phyloP scores from a whole-genome alignment of 1,140 invertebrate genomes.

The Prorops nasuta region DNA sequence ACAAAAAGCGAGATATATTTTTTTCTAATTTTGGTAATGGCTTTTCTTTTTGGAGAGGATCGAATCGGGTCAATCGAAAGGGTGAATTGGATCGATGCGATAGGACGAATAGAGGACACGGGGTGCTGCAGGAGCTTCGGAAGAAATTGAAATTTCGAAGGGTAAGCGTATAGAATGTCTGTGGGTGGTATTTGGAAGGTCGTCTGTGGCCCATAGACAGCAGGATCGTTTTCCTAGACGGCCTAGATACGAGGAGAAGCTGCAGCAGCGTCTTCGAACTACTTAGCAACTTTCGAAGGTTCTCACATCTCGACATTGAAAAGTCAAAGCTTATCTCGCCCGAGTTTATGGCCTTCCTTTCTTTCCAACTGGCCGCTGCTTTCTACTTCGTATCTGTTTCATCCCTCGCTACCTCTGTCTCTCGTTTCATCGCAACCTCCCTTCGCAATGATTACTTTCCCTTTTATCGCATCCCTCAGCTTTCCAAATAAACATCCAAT shows the following conservation, averaged over 20 bases:
- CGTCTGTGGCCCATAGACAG: too few species aligned
- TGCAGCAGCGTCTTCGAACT: slow-evolving; percentile 20
- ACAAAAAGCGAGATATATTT: too few species aligned
- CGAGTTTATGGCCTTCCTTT: slow-evolving; percentile 23
- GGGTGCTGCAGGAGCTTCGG: neutral
- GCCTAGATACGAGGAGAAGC: neutral
- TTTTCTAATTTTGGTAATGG: too few species aligned
- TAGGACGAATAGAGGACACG: slow-evolving; percentile 7
- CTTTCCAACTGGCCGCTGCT: slow-evolving; percentile 11
- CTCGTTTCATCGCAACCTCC: too few species aligned
- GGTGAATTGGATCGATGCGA: neutral
- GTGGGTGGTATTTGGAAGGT: too few species aligned
- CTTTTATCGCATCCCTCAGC: too few species aligned
- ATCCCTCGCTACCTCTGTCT: neutral
- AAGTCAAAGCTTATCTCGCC: slow-evolving; percentile 34
- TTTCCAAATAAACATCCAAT: too few species aligned
- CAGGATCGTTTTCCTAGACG: too few species aligned
- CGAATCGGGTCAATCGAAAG: too few species aligned
- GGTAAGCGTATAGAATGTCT: neutral
- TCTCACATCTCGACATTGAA: slow-evolving; percentile 24
- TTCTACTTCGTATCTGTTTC: slow-evolving; percentile 12
- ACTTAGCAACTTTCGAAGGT: slow-evolving; percentile 28
- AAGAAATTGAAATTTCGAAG: neutral
- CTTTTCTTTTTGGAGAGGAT: too few species aligned
- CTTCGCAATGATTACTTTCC: too few species aligned